Evolutionary conservation across 2,797 vertebrate genomes (phyloP).

Genomic region (Telmatherina bonti): DNA sequence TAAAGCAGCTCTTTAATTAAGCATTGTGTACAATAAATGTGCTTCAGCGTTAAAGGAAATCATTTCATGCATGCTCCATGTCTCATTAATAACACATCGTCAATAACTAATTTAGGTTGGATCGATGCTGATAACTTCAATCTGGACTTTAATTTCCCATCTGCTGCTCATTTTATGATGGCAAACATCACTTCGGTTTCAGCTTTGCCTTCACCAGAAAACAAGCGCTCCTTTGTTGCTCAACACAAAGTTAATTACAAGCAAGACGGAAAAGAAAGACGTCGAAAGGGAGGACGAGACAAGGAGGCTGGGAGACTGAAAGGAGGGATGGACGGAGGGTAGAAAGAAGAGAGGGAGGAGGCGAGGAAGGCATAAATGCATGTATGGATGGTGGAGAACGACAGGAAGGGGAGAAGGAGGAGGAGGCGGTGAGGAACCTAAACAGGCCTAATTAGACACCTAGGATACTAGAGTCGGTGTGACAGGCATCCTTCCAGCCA

Average conservation of each 20-base stretch:
- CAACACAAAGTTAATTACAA: slow-evolving; percentile 68
- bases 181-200: slow-evolving; percentile 48
- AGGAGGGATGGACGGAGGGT: slow-evolving; percentile 24
- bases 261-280: slow-evolving; percentile 1
- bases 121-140: slow-evolving; percentile 8
- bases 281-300: slow-evolving; percentile 32
- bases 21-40: no score
- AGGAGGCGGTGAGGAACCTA: slow-evolving; percentile 67
- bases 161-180: slow-evolving; percentile 46
- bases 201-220: slow-evolving; percentile 39
- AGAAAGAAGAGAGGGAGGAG: slow-evolving; percentile 13
- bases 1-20: no score
- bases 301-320: slow-evolving; percentile 47
- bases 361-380: slow-evolving; percentile 51
- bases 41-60: background rate
- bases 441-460: slow-evolving; percentile 83
- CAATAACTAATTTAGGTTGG: background rate
- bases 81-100: background rate
- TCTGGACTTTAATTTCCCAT: slow-evolving; percentile 12
- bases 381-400: slow-evolving; percentile 50
- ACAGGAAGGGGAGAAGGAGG: slow-evolving; percentile 24
- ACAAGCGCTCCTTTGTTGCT: slow-evolving; percentile 56
- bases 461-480: slow-evolving; percentile 87
- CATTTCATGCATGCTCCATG: no score
- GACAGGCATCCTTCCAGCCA: slow-evolving; percentile 85